Evolutionary conservation across 2,888 invertebrate genomes (phyloP), one percentile per base, ranked within the genome.

Genomic region (Nymphalis urticae): DNA sequence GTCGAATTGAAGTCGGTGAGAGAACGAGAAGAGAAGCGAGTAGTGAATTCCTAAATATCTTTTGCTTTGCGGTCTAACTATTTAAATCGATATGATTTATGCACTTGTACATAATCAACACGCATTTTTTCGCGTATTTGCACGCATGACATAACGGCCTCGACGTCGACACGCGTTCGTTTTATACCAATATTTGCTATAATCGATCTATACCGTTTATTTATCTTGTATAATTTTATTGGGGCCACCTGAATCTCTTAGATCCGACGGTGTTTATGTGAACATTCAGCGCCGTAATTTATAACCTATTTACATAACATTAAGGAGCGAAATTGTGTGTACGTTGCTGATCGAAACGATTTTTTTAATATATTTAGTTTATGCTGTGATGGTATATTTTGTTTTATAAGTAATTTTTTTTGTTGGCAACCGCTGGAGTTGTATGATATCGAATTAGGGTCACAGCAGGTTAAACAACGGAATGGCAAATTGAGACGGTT

Each of bases 181-280:
- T 50, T 48, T 36, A 21, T 48, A 64, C 47, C 56, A 62, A 70
- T 62, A 70, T 70, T 70, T 70, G 62, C 58, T 56, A 62, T 67
- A 67, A 62, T 56, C 62, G 42, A 58, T 67, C 50, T 13, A 58
- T 58, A 27, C 36, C 21, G 53, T 54, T 48, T 56, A 56, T 67
- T 67, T 67, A 67, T 67, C 21, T 62, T 67, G 56, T 67, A 67
- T 67, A 66, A 62, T 66, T 62, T 67, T 67, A 67, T 62, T 54
- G 66, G 66, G 62, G 66, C 66, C 66, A 67, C 66, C 66, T 67
- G 66, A 62, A 62, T 48, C 66, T 62, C 62, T 62, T 62, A 62
- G 36, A 66, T 53, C 36, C 42, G 27, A 42, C 42, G 3, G 17
- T 66, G 66, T 62, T 54, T 66, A 61, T 61, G 48, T 4, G 7